Evolutionary conservation across 1,140 invertebrate genomes (phyloP), one percentile per base, ranked within the genome.

Genomic region (Tribolium madens): DNA sequence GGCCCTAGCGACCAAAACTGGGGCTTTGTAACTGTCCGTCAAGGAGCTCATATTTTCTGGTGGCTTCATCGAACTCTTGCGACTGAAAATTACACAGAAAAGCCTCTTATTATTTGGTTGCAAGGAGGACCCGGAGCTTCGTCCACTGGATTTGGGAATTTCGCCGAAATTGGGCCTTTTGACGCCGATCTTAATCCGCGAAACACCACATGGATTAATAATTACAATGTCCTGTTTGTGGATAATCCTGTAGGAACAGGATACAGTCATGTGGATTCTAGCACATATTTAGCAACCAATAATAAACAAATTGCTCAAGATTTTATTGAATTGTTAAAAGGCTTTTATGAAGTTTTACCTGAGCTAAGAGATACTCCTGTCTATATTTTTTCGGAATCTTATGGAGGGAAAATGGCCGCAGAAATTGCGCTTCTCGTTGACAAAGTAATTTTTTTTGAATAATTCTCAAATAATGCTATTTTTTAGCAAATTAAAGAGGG

Each of bases 221-320:
- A 83, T 21, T 91, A 93, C 81, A 97, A 96, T 83, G 88, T 97
- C 4, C 80, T 97, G 0, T 96, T 96, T 84, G 90, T 97, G n/a
- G 95, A 97, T 82, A 96, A 94, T 85, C 95, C 95, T 0, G 94
- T 96, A 5, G 95, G 95, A 1, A 89, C 93, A 13, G 95, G 95
- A 0, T 96, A 90, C 84, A 96, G 94, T 85, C 96, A 95, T 82
- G 92, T 92, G 0, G 91, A 93, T 15, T 84, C 88, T 76, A 75
- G 81, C 0, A 81, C 80, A 7, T 84, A 87, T 17, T 86, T 91
- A 36, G 89, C 90, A 4, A 90, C 86, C 5, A 89, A 91, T 79
- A 95, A 95, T 77, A 84, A 87, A 26, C 86, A 93, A 87, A 95
- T 96, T 13, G 93, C 92, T 1, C 48, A 84, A 13, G 95, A 97